Evolutionary conservation across 2,797 vertebrate genomes (phyloP), one percentile per base, ranked within the genome.

Genomic region (Megalops cyprinoides): DNA sequence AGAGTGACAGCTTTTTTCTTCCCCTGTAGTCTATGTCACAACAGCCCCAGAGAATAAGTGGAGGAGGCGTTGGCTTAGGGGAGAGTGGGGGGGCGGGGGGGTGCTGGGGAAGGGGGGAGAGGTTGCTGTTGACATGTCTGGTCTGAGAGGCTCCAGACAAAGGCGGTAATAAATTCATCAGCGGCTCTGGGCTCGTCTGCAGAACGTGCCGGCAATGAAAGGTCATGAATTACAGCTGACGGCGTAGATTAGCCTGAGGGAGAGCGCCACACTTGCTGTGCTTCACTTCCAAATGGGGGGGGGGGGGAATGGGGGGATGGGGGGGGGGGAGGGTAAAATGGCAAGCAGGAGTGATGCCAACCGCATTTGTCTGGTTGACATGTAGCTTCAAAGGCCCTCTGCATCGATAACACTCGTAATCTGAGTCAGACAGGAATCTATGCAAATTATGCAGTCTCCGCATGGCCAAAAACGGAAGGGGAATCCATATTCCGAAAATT

Each of bases 161-260:
- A 14, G 4, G 74, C 51, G 84, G 74, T 86, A 86, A 90, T 76
- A 83, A 87, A 91, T 90, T 79, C 20, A 51, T 87, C 83, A 83
- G 80, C 85, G 69, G 67, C 69, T n/a, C 81, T 80, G 25, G 39
- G 86, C 86, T 85, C 25, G 2, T 81, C 81, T 84, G 67, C 67
- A 46, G 49, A 69, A 51, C 62, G 20, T 79, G 49, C 53, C 51
- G 31, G 20, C 31, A 74, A 58, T 14, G 44, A 39, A 48, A 18
- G 48, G 39, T 56, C 14, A 12, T n/a, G 39, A 75, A n/a, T 62
- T 65, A 75, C 73, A 31, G 28, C 53, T 4, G 10, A 44, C 12
- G 18, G 25, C 7, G 23, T 23, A 2, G 7, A 23, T 18, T 39
- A 14, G 25, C 42, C 51, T n/a, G 20, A 4, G 34, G 20, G 28